phyloP scores from a whole-genome alignment of 1,140 invertebrate species.

The Oppia nitens region DNA sequence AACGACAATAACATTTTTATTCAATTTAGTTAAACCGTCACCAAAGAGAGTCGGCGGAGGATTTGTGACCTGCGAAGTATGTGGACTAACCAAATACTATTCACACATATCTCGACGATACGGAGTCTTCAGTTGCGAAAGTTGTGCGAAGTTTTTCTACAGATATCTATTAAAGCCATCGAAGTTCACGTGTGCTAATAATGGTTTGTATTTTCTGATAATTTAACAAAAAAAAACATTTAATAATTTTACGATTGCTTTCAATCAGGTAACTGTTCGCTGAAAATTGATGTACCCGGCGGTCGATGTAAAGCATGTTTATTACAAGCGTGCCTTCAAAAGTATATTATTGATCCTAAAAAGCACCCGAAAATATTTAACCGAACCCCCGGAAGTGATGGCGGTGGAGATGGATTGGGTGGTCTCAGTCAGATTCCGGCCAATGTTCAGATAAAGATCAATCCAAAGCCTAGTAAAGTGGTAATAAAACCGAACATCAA shows the following conservation, averaged over 20 bases:
- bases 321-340: constrained; percentile 13
- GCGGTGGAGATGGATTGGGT: not conserved
- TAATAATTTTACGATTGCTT: not conserved
- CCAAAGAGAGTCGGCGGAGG: constrained; percentile 3
- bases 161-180: constrained; percentile 13
- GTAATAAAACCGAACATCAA: not conserved
- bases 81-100: constrained; percentile 13
- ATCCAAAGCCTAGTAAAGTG: not conserved
- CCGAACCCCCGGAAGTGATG: not conserved
- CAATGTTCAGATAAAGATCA: not conserved
- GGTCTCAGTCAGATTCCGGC: not conserved
- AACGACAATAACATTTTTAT: not conserved
- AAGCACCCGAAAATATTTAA: constrained; percentile 10
- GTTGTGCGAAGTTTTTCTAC: constrained; percentile 18
- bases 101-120: constrained; percentile 16
- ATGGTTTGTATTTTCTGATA: not conserved
- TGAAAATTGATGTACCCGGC: constrained; percentile 7
- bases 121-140: constrained; percentile 13
- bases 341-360: constrained; percentile 15
- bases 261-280: constrained; percentile 9
- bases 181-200: constrained; percentile 10
- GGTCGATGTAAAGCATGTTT: constrained; percentile 15
- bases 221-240: not conserved
- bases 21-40: not conserved
- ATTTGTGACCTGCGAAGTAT: constrained; percentile 16